A percentile compares a stretch with the other conserved stretches of the same genome.
Evolutionary conservation across 2,888 invertebrate genomes (phyloP).

Genomic region (Pantelozetes paolii): DNA sequence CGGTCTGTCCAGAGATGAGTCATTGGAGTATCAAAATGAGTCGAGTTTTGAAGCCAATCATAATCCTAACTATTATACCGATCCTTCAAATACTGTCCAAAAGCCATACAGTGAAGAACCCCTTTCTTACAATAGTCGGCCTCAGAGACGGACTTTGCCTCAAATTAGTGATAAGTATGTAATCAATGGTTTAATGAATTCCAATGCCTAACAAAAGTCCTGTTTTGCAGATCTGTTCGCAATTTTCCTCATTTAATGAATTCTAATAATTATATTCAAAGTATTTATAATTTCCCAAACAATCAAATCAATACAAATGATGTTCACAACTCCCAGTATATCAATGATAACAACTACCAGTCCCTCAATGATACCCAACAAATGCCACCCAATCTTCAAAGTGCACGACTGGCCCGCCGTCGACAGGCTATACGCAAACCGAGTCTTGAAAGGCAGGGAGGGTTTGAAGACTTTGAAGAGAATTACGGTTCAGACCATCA

Average conservation of each 20-base stretch:
- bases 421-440: slow-evolving; percentile 44
- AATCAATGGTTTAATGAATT: neutral
- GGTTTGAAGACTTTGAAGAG: slow-evolving; percentile 45
- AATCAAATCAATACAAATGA: neutral
- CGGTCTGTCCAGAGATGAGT: slow-evolving; percentile 27
- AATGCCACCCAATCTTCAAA: slow-evolving; percentile 18
- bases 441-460: slow-evolving; percentile 47
- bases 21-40: slow-evolving; percentile 33
- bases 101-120: slow-evolving; percentile 36
- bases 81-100: neutral
- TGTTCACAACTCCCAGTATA: neutral
- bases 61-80: neutral
- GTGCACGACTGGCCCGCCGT: slow-evolving; percentile 53
- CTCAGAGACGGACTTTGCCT: slow-evolving; percentile 27
- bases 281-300: slow-evolving; percentile 16
- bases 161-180: slow-evolving; percentile 28
- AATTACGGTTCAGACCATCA: slow-evolving; percentile 33
- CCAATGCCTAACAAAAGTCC: too few species aligned
- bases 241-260: slow-evolving; percentile 8
- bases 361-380: neutral
- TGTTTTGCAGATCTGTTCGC: neutral
- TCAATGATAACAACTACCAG: neutral
- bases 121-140: slow-evolving; percentile 43
- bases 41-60: slow-evolving; percentile 1
- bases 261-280: slow-evolving; percentile 23